Conservation (phyloP, 2,888 invertebrate genomes). For the Camptogramma bilineatum region DNA sequence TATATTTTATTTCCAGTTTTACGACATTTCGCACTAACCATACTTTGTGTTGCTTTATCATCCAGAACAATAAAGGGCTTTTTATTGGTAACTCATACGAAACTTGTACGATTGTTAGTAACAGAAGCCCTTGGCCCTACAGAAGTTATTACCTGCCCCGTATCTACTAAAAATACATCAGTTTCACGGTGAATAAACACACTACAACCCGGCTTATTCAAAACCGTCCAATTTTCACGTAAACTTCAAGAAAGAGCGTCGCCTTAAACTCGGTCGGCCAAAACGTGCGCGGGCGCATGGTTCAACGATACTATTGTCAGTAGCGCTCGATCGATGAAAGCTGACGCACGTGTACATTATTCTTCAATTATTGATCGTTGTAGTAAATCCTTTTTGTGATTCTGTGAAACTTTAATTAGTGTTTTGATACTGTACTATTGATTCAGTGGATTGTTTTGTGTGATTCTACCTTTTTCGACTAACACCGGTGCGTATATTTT, state of each 20-base stretch:
- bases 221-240: constrained; percentile 31
- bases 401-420: constrained; percentile 49
- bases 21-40: neutral
- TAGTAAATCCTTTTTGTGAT: constrained; percentile 62
- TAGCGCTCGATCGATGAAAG: constrained; percentile 76
- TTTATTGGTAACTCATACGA: neutral
- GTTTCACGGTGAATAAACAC: constrained; percentile 79
- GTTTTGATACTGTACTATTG: constrained; percentile 44
- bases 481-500: constrained; percentile 53
- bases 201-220: constrained; percentile 46
- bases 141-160: constrained; percentile 74
- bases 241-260: constrained; percentile 33
- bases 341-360: constrained; percentile 50
- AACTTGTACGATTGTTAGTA: constrained; percentile 46
- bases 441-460: constrained; percentile 52
- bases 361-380: constrained; percentile 63
- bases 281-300: constrained; percentile 76
- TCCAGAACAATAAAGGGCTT: neutral
- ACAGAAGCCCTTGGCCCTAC: constrained; percentile 74
- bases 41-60: neutral
- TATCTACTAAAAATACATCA: constrained; percentile 81
- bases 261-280: constrained; percentile 60
- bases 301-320: constrained; percentile 71
- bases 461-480: constrained; percentile 23
- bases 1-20: neutral